A percentile compares a stretch with the other conserved stretches of the same genome.
phyloP scores from a whole-genome alignment of 1,140 invertebrate genomes.

The Drosophila suzukii region DNA sequence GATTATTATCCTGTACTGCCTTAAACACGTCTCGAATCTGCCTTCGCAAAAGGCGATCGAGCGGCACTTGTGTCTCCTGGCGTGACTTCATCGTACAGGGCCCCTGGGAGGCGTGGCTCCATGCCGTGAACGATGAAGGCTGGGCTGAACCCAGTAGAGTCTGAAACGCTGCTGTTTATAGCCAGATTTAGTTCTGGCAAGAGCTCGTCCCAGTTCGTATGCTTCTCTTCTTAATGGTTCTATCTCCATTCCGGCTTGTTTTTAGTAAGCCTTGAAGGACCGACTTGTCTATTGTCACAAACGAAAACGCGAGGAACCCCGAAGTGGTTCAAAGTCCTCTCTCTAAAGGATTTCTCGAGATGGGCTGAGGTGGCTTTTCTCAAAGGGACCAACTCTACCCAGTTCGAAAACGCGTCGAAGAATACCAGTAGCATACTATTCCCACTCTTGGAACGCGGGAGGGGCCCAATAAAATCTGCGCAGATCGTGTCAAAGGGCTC shows the following conservation, averaged over 20 bases:
- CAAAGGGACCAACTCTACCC: too few relatives aligned
- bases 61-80: too few relatives aligned
- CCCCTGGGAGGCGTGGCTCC: too few relatives aligned
- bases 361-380: too few relatives aligned
- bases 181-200: background rate
- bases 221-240: background rate
- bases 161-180: conserved; percentile 4
- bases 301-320: background rate
- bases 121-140: too few relatives aligned
- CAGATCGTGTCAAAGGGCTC: too few relatives aligned
- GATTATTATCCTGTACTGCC: too few relatives aligned
- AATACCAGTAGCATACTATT: background rate
- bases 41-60: too few relatives aligned
- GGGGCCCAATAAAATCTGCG: background rate
- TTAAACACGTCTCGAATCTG: too few relatives aligned
- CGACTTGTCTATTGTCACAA: background rate
- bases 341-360: background rate
- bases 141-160: background rate
- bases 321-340: background rate
- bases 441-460: background rate
- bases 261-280: background rate
- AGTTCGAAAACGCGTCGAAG: background rate
- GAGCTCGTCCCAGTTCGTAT: background rate
- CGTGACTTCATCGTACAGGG: too few relatives aligned
- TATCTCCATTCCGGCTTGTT: conserved; percentile 2